Conservation (phyloP, 2,113 vertebrate genomes). For the Hemichromis elongatus region DNA sequence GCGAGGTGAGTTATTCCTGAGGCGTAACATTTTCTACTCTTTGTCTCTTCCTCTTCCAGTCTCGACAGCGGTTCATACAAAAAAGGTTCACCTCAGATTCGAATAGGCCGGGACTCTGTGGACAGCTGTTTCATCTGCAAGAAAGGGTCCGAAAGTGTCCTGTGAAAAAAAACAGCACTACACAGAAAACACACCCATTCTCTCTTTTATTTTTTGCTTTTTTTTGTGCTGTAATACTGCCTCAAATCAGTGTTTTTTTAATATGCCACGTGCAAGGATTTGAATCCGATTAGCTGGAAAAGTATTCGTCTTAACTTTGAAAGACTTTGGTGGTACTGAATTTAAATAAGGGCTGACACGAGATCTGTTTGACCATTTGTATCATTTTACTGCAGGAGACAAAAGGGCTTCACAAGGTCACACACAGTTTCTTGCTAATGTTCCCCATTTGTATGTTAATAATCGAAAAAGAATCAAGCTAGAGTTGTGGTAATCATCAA, state of each 20-base stretch:
- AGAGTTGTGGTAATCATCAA: background rate
- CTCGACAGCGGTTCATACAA: constrained; percentile 75
- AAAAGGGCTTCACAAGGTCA: background rate
- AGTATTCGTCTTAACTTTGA: background rate
- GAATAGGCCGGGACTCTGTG: constrained; percentile 77
- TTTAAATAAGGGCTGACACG: background rate
- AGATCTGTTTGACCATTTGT: background rate
- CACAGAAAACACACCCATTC: background rate
- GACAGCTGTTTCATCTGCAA: constrained; percentile 78
- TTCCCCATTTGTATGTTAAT: background rate
- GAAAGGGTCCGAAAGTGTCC: constrained; percentile 81
- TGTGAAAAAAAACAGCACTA: constrained; percentile 66
- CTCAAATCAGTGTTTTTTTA: constrained; percentile 7
- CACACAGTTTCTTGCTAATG: constrained; percentile 4
- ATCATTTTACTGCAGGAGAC: background rate
- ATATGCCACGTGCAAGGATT: background rate
- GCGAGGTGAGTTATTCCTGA: background rate
- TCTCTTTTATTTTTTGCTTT: background rate
- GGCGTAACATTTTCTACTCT: background rate
- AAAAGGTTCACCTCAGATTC: constrained; percentile 84
- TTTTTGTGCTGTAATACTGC: background rate
- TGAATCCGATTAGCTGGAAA: constrained; percentile 19
- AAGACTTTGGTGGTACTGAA: constrained; percentile 17
- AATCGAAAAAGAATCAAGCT: background rate
- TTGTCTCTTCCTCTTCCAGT: constrained; percentile 58